Evolutionary conservation across 2,888 invertebrate species (phyloP), one percentile per base, ranked within the genome.

Genomic region (Ptychoptera albimana): DNA sequence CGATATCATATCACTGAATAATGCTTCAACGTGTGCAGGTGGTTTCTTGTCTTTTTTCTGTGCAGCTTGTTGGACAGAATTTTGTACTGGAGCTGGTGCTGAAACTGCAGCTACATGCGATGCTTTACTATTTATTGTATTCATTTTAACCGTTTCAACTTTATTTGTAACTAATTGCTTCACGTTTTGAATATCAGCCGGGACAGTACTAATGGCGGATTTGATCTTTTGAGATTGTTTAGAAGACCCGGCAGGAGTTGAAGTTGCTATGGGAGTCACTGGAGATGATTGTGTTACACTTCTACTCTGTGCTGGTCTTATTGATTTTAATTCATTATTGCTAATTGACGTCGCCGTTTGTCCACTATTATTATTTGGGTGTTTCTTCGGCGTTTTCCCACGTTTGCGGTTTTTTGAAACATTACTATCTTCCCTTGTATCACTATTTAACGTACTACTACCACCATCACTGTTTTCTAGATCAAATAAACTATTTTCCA

Each of bases 1-100:
- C 34, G 81, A 79, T 46, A 82, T 73, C 70, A 76, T 76, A 55
- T 76, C 75, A 32, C 69, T 66, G 36, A 71, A 63, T 53, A 66
- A 63, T 51, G 62, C 70, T 14, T 44, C 45, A 70, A 75, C 66
- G 55, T 73, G 75, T 12, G 74, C 70, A 13, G 77, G 74, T 30
- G 73, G 70, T 57, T 77, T 78, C 49, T 74, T 72, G 48, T 72
- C 73, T 52, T 67, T 70, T 51, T 46, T 49, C 12, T 40, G 16
- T 39, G 42, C 43, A 37, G 46, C n/a, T 15, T 48, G 47, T 34
- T 44, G 39, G 37, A 40, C 45, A 37, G 51, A 48, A 11, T 35
- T 39, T 12, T 38, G 23, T 14, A 38, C 29, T 41, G 37, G 37
- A 36, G 31, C 2, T 12, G 40, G 23, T 14, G 42, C 29, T 41